Base-by-base conservation (phyloP, 30 jellyfish, hydroid and myxozoan species). In the Catostylus mosaicus region DNA sequence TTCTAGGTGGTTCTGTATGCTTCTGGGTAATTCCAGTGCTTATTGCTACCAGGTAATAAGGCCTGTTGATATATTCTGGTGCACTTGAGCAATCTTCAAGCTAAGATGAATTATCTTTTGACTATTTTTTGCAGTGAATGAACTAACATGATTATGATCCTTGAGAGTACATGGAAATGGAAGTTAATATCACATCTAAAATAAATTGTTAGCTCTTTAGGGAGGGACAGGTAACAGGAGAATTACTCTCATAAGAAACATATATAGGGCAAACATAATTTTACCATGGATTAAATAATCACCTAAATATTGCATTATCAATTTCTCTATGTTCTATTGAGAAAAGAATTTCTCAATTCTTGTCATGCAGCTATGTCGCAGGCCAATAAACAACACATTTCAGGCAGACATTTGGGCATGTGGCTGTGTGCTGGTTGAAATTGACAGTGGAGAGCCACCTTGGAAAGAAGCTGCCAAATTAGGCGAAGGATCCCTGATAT, bases 381-480 rank as follows among this genome's bases (percentile, higher is more conserved):
- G 31, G 5, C 33, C n/a, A 5, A 6, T 6, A 1, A 14, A 32
- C 19, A 77, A 77, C 63, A 54, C 78, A 23, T 82, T 47, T 69
- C 16, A 86, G 1, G 37, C 92, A 0, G 92, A 82, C 60, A 45
- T 70, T 33, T 82, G 92, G 92, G 75, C 86, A 24, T 12, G 46
- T 35, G 92, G 92, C 61, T 82, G 92, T 30, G 71, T 82, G 20
- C 74, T 70, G 35, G 37, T 51, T 0, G 86, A 70, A 40, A 54
- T 82, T 57, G 85, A 69, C 18, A 54, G 80, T 6, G 86, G 92
- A 24, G 84, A 56, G 35, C 86, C 92, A 11, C 92, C 92, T 3
- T 82, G 92, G 92, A 43, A 22, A 52, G 32, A 29, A 23, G 70
- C 66, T 22, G 86, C 78, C 8, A 16, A 24, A 64, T 20, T 45